phyloP scores from a whole-genome alignment of 2,113 vertebrate genomes.

The Gnathonemus echidnorhynchus region DNA sequence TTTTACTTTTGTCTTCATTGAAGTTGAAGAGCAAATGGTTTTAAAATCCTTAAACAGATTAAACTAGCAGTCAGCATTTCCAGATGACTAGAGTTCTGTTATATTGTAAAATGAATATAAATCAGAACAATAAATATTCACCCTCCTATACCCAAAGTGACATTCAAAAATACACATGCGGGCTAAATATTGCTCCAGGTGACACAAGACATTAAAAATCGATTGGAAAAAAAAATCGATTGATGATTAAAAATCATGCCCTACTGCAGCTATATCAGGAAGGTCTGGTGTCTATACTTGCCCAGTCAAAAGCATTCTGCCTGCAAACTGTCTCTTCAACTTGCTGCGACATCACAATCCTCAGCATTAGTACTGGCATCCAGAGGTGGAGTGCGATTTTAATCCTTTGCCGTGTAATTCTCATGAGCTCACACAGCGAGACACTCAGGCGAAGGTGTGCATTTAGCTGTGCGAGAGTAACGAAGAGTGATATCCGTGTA shows the following conservation, averaged over 20 bases:
- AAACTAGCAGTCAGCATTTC: not conserved
- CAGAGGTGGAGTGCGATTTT: conserved; percentile 87
- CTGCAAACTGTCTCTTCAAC: conserved; percentile 55
- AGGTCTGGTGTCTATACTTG: conserved; percentile 65
- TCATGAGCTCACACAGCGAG: conserved; percentile 57
- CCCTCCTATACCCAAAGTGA: not conserved
- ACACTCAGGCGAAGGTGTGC: not conserved
- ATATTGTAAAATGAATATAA: not conserved
- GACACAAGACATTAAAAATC: not conserved
- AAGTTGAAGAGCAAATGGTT: not conserved
- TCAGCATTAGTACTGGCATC: conserved; percentile 86
- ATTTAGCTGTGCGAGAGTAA: not conserved
- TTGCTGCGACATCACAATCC: conserved; percentile 82
- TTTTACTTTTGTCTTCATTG: not conserved
- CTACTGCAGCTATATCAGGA: not conserved
- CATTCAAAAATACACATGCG: not conserved
- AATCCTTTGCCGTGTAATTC: conserved; percentile 79
- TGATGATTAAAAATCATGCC: not conserved
- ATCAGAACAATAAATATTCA: not conserved
- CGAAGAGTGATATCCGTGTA: not conserved
- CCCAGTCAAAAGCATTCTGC: conserved; percentile 57
- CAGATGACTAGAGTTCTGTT: not conserved
- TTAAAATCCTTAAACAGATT: not conserved
- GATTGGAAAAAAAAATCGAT: too few species aligned
- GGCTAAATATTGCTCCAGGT: not conserved